Evolutionary conservation across 2,113 vertebrate genomes (phyloP), one percentile per base, ranked within the genome.

Genomic region (Percina caprodes): DNA sequence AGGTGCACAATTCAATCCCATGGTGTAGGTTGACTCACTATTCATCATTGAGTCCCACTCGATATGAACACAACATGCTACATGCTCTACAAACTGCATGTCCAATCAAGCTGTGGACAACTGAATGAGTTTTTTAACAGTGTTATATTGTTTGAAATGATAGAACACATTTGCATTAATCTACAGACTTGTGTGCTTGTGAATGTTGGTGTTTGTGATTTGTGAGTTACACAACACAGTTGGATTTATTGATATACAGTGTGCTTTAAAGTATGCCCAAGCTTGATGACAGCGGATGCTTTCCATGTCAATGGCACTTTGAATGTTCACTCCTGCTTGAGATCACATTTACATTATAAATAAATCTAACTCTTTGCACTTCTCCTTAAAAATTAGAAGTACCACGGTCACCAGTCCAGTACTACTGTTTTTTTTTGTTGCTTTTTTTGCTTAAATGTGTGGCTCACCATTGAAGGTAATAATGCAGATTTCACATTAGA

Each of bases 71-170:
- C 42, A 52, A 51, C 39, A 49, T 62, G 51, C 54, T 67, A 77
- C 61, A 77, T 80, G 24, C 55, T 30, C 33, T 21, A n/a, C 77
- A 88, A 86, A 90, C 88, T 90, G 90, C 88, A 90, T 90, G 81
- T 84, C 15, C 23, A 14, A 78, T 60, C 6, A 42, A 69, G 12
- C 23, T 74, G 61, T 84, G 30, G 6, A 77, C 2, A 42, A 39
- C 2, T 59, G 42, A 77, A 69, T 56, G 5, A 30, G 23, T 73
- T 5, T 5, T 49, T 69, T 11, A 8, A 62, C 14, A 9, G n/a
- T 79, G n/a, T 74, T 42, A 54, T 6, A 56, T 26, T 33, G 67
- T 78, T 66, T 74, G 19, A 68, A 65, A 63, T 24, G 0, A 8
- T 66, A 62, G 1, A 85, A 79, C 84, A 82, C 81, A 86, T 49